Base-by-base conservation (phyloP, 2,797 vertebrate genomes). In the Strix occidentalis region DNA sequence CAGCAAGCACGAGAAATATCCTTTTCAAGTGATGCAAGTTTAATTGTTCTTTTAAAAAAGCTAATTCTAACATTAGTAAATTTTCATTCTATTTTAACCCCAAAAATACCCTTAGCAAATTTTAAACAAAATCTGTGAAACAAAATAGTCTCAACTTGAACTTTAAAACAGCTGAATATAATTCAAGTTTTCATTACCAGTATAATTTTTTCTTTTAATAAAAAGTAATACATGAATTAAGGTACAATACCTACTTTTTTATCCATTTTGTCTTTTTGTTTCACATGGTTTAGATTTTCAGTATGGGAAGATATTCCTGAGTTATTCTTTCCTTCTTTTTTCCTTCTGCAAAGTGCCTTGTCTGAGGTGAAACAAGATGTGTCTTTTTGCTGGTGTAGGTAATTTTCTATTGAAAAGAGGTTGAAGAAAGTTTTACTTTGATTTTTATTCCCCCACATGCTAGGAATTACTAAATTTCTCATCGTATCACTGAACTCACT, bases 361-460 rank as follows among this genome's bases (percentile, higher is more conserved):
- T 94, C 90, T 48, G 80, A 92, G n/a, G 68, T 35, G 69, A 37
- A 76, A 81, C 51, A 37, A 58, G 93, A 57, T 23, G 79, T 18
- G 8, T 93, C 93, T 58, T 89, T 95, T 51, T 83, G 97, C 60
- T 83, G 85, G 65, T 68, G 76, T n/a, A 82, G 81, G 89, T 41
- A 76, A 89, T 74, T 86, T 75, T 93, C 97, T 97, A 9, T 75
- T 88, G 81, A 69, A 82, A 94, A 97, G 41, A 96, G 20, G 35
- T 77, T 76, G 60, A 68, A 78, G 31, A 89, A 68, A 77, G 23
- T 69, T 85, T 95, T 48, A 91, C 18, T 75, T 58, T 50, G 4
- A 70, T 76, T 87, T 72, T 87, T 57, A 69, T 87, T 58, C 35
- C 37, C 18, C 12, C 18, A 56, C 18, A 16, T 56, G 31, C 45